phyloP scores from a whole-genome alignment of 2,113 vertebrate species.

The Hydrochoerus hydrochaeris region DNA sequence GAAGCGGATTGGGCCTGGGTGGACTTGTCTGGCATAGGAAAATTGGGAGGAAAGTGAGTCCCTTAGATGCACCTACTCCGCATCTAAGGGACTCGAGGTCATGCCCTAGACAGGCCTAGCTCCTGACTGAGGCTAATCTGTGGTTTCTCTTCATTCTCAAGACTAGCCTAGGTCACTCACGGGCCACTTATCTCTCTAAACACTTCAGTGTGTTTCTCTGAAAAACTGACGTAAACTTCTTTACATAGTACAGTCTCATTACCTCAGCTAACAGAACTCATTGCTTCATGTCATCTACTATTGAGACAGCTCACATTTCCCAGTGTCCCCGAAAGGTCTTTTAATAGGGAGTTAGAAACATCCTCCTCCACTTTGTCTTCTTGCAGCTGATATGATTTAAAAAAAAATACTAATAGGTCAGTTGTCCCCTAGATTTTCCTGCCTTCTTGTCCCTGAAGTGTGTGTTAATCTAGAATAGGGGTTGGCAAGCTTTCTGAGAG shows the following conservation, averaged over 20 bases:
- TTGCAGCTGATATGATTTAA: background rate
- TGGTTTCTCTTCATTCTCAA: conserved; percentile 39
- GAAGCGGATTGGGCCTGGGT: background rate
- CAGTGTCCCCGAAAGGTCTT: background rate
- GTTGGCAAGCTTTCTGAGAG: conserved; percentile 52
- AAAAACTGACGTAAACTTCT: background rate
- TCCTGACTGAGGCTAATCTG: background rate
- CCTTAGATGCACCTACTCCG: background rate
- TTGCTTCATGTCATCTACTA: conserved; percentile 39
- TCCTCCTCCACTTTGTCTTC: background rate
- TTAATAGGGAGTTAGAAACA: conserved; percentile 1
- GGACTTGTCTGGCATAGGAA: background rate
- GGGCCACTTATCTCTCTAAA: conserved; percentile 38
- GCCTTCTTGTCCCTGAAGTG: background rate
- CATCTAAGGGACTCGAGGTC: background rate
- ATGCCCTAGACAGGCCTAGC: background rate
- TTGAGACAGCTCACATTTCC: background rate
- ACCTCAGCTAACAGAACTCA: conserved; percentile 8
- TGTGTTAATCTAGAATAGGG: conserved; percentile 41
- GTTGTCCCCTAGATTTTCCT: background rate
- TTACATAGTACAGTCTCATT: background rate
- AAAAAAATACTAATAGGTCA: background rate
- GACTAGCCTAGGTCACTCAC: background rate
- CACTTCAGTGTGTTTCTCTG: conserved; percentile 3
- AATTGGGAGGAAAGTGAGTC: background rate